Evolutionary conservation across 2,113 vertebrate species (phyloP).

Genomic region (Andinoacara biseriatus): DNA sequence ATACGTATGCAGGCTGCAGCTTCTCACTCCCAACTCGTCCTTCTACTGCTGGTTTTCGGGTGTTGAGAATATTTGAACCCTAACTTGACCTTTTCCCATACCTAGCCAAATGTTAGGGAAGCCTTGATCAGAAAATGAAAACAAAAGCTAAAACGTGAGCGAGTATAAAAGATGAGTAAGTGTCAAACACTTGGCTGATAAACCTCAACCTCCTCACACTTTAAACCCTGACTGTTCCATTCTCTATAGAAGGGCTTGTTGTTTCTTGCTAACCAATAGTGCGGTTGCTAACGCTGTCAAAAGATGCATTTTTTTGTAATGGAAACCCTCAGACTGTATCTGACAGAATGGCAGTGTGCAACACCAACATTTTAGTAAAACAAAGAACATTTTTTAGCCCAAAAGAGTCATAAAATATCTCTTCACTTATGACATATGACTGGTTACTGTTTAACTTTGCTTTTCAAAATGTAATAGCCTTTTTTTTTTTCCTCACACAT

Average conservation of each 20-base stretch:
- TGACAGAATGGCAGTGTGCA: no score
- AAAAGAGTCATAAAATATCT: no score
- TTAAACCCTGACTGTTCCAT: neutral
- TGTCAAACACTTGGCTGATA: neutral
- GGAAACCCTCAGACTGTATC: neutral
- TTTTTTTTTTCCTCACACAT: no score
- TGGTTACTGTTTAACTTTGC: neutral
- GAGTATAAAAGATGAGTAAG: neutral
- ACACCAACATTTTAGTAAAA: no score
- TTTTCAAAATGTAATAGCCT: neutral
- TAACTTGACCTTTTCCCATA: no score
- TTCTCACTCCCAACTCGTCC: neutral
- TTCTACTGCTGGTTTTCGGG: no score
- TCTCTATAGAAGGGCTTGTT: neutral
- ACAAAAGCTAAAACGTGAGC: neutral
- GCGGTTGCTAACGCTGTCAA: neutral
- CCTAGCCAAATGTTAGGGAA: no score
- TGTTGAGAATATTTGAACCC: no score
- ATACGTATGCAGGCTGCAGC: no score
- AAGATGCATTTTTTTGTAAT: neutral
- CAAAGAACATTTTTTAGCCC: no score
- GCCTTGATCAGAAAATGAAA: neutral
- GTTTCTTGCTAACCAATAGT: neutral
- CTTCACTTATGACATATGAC: neutral
- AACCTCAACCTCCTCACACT: rapidly evolving